These are phyloP conservation scores for Leptoclinus maculatus DNA, from an alignment of 2,797 vertebrate genomes.

Conservation along the genomic window DNA sequence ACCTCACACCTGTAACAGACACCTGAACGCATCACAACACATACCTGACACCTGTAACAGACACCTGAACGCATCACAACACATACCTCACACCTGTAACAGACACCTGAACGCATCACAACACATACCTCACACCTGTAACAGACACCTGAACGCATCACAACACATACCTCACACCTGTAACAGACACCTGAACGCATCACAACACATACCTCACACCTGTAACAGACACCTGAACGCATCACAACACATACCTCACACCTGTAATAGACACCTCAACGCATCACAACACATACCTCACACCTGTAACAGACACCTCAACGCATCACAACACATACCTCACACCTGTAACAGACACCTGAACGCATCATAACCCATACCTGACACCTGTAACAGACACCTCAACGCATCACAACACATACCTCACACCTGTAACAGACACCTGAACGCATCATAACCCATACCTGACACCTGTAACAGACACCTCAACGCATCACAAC, in stretches of 20 bases:
- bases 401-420: neutral
- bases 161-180: conserved; percentile 91
- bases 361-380: neutral
- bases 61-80: neutral
- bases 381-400: neutral
- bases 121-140: too few relatives aligned
- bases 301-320: conserved; percentile 85
- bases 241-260: neutral
- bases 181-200: conserved; percentile 25
- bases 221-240: neutral
- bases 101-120: conserved; percentile 88
- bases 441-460: neutral
- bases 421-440: conserved; percentile 40
- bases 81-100: neutral
- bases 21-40: conserved; percentile 88
- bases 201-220: neutral
- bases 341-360: neutral
- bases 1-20: neutral
- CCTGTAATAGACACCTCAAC: conserved; percentile 62
- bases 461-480: conserved; percentile 37
- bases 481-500: conserved; percentile 87
- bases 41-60: conserved; percentile 63
- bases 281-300: conserved; percentile 84
- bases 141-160: conserved; percentile 88
- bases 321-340: conserved; percentile 4